Evolutionary conservation across 1,140 invertebrate genomes (phyloP).

Genomic region (Zaprionus lachaisei): DNA sequence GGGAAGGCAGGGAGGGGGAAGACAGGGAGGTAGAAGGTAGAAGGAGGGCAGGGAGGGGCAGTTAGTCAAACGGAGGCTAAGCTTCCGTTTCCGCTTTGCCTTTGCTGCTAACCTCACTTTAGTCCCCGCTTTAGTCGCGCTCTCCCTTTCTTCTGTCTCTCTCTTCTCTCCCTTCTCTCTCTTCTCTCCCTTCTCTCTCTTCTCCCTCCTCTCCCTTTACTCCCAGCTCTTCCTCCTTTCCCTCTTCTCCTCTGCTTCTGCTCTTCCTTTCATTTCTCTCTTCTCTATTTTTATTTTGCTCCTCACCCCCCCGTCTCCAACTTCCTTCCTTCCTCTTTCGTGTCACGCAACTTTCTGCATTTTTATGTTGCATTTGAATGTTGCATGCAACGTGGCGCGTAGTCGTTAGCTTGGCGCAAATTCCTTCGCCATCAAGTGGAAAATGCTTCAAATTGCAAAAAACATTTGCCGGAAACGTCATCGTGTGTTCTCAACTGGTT

Average conservation of each 20-base stretch:
- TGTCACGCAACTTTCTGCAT: background rate
- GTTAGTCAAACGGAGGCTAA: conserved; percentile 48
- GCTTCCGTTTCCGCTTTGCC: conserved; percentile 66
- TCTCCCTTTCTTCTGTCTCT: too few species aligned
- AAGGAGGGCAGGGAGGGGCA: background rate
- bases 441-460: conserved; percentile 43
- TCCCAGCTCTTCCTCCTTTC: too few species aligned
- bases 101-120: background rate
- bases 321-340: background rate
- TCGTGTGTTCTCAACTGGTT: background rate
- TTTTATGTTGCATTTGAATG: conserved; percentile 35
- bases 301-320: background rate
- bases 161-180: too few species aligned
- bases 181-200: too few species aligned
- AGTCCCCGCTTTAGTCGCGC: too few species aligned
- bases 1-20: background rate
- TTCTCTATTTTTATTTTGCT: too few species aligned
- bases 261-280: conserved; percentile 13
- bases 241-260: background rate
- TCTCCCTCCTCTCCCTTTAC: background rate
- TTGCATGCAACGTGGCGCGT: conserved; percentile 9
- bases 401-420: conserved; percentile 71
- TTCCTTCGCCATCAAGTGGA: conserved; percentile 58
- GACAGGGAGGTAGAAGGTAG: background rate
- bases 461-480: conserved; percentile 5